These are phyloP conservation scores for Wiebesia pumilae DNA, from an alignment of 1,140 invertebrate species.

Conservation along the genomic window DNA sequence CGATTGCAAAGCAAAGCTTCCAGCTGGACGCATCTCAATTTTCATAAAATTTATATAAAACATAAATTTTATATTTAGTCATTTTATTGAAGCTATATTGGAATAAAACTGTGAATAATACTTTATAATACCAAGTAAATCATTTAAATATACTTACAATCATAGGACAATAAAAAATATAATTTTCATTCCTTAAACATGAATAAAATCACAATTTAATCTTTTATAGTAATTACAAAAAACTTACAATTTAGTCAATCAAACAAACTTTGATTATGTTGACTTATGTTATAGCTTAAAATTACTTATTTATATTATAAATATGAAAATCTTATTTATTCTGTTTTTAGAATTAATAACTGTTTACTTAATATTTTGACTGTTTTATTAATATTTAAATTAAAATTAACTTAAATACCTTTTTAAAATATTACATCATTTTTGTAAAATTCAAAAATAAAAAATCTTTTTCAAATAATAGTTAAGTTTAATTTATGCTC, in stretches of 20 bases:
- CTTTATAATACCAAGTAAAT: constrained; percentile 22
- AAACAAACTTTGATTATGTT: neutral
- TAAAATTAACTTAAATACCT: constrained; percentile 1
- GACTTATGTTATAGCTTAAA: neutral
- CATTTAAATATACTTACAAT: constrained; percentile 62
- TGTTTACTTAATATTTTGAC: constrained; percentile 5
- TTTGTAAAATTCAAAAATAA: constrained; percentile 19
- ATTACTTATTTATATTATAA: constrained; percentile 22
- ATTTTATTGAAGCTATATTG: constrained; percentile 30
- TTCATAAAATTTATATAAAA: constrained; percentile 44
- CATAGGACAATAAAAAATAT: constrained; percentile 69
- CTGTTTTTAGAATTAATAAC: neutral
- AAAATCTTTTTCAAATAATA: constrained; percentile 17
- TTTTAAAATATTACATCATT: neutral
- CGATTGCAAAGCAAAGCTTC: constrained; percentile 70
- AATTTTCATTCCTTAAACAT: constrained; percentile 55
- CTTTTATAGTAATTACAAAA: neutral
- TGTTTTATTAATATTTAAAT: neutral
- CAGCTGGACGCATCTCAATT: constrained; percentile 62
- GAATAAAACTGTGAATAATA: constrained; percentile 57
- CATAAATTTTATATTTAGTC: constrained; percentile 39
- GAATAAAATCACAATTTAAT: neutral
- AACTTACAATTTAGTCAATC: neutral
- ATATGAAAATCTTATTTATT: neutral
- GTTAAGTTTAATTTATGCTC: neutral